Evolutionary conservation across 2,797 vertebrate genomes (phyloP).

Genomic region (Channallabes apus): DNA sequence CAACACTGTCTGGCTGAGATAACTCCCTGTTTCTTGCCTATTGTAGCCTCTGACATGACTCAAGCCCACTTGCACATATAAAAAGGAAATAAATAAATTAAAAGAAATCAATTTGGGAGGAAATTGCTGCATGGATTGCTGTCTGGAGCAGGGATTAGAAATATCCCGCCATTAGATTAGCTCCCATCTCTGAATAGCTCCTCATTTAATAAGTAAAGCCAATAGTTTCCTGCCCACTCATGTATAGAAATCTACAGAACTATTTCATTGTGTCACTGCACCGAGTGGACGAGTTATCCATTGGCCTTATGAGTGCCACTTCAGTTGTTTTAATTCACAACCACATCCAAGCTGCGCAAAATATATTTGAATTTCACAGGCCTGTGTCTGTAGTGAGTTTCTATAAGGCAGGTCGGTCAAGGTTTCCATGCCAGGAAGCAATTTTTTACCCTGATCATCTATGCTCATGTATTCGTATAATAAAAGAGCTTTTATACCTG

Average conservation of each 20-base stretch:
- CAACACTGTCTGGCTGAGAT: conserved; percentile 18
- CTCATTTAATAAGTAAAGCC: conserved; percentile 56
- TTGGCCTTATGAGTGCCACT: conserved; percentile 22
- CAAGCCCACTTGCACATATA: conserved; percentile 57
- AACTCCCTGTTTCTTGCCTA: conserved; percentile 58
- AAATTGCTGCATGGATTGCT: conserved; percentile 64
- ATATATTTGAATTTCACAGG: conserved; percentile 12
- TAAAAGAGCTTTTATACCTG: conserved; percentile 1
- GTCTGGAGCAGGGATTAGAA: conserved; percentile 56
- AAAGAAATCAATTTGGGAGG: conserved; percentile 61
- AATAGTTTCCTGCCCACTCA: conserved; percentile 34
- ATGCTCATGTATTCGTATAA: neutral
- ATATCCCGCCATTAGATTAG: conserved; percentile 63
- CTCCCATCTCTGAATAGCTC: conserved; percentile 57
- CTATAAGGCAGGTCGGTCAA: neutral
- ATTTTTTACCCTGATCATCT: neutral
- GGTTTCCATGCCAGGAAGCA: neutral
- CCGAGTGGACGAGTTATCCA: conserved; percentile 15
- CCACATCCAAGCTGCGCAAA: neutral
- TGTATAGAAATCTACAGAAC: conserved; percentile 41
- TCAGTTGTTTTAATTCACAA: conserved; percentile 26
- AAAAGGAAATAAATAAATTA: conserved; percentile 41
- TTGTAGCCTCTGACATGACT: conserved; percentile 58
- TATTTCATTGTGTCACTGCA: conserved; percentile 28
- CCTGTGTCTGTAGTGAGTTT: neutral